Percentiles rank a stretch among this genome's conserved stretches.
Conservation (phyloP, 1,140 invertebrate species). For the Drosophila nigrodunni region DNA sequence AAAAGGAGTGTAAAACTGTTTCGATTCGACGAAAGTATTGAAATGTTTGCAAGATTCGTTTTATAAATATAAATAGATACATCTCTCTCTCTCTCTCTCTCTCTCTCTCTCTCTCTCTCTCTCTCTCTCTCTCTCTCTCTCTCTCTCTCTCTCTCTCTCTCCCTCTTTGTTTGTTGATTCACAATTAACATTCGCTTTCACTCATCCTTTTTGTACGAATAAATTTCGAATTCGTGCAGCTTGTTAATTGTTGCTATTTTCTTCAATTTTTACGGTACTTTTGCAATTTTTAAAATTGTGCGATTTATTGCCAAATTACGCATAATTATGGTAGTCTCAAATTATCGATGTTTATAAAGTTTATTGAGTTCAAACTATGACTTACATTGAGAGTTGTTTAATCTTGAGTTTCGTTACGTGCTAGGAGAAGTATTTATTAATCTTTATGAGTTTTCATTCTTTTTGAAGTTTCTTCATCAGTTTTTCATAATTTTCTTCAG, state of each 20-base stretch:
- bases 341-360: background rate
- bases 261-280: conserved; percentile 17
- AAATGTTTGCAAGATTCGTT: conserved; percentile 11
- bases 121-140: background rate
- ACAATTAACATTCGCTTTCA: conserved; percentile 64
- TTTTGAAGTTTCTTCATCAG: background rate
- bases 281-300: conserved; percentile 10
- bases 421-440: background rate
- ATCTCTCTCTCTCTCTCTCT: background rate
- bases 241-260: conserved; percentile 60
- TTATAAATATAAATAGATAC: background rate
- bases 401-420: too few relatives aligned
- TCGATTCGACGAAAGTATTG: conserved; percentile 8
- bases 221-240: conserved; percentile 26
- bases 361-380: background rate
- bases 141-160: background rate
- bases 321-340: conserved; percentile 1
- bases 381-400: too few relatives aligned
- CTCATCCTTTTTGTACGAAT: conserved; percentile 21
- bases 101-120: background rate
- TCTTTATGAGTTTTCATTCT: background rate
- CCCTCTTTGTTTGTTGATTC: conserved; percentile 39
- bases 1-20: conserved; percentile 1
- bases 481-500: background rate
- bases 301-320: conserved; percentile 42